Conservation (phyloP, 2,113 vertebrate genomes). For the Dipodomys merriami region DNA sequence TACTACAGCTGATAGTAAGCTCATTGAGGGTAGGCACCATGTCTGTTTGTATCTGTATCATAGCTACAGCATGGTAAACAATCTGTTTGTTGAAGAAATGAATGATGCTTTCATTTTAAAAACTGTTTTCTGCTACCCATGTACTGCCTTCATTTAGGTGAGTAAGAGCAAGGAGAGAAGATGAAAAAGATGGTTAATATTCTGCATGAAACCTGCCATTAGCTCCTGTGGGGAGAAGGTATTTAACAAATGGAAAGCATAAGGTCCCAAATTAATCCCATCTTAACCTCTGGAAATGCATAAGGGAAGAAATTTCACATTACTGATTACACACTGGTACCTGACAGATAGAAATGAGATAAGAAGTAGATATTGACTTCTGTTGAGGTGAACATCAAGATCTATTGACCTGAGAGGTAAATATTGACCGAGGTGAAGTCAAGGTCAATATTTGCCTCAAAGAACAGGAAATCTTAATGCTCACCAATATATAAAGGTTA, state of each 20-base stretch:
- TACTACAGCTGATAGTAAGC: neutral
- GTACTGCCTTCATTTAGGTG: conserved; percentile 27
- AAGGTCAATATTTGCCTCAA: conserved; percentile 84
- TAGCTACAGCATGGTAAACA: neutral
- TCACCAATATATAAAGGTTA: conserved; percentile 83
- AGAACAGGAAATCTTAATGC: conserved; percentile 81
- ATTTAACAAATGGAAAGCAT: conserved; percentile 76
- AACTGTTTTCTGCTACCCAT: neutral
- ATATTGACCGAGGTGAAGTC: conserved; percentile 83
- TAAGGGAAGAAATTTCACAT: conserved; percentile 81
- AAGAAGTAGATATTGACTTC: conserved; percentile 84
- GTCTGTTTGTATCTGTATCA: neutral
- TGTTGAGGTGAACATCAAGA: conserved; percentile 83
- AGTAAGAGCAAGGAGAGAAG: conserved; percentile 29
- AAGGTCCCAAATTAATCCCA: conserved; percentile 78
- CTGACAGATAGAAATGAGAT: conserved; percentile 84
- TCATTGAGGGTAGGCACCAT: conserved; percentile 19
- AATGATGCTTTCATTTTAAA: conserved; percentile 37
- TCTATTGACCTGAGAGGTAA: conserved; percentile 83
- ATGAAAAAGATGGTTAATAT: conserved; percentile 74
- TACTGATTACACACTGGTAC: conserved; percentile 80
- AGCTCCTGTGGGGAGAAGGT: conserved; percentile 72
- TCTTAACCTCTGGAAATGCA: conserved; percentile 80
- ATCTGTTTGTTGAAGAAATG: neutral
- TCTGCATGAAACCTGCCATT: conserved; percentile 53